Conservation (phyloP, 2,888 invertebrate genomes). For the Meandrusa payeni region DNA sequence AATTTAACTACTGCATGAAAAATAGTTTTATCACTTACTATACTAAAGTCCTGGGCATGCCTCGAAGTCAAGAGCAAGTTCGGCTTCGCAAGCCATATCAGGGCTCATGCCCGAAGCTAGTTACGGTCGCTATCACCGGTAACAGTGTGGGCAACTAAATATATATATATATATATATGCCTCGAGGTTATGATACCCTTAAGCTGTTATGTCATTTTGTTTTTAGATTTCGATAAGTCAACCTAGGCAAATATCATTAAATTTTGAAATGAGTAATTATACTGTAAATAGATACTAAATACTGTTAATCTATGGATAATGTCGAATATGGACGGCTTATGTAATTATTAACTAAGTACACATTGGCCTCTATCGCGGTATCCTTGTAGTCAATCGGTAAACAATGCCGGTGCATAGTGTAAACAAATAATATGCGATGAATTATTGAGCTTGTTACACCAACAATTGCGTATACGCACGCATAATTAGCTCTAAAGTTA, state of each 20-base stretch:
- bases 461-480: constrained; percentile 34
- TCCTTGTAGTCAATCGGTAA: constrained; percentile 71
- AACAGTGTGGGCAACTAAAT: no score
- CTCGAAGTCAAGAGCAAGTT: no score
- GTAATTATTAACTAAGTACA: constrained; percentile 74
- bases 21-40: no score
- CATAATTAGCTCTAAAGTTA: constrained; percentile 39
- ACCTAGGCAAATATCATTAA: no score
- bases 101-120: no score
- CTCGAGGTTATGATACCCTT: no score
- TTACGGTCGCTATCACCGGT: no score
- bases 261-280: constrained; percentile 10
- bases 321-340: constrained; percentile 54
- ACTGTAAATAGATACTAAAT: constrained; percentile 34
- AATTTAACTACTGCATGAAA: no score
- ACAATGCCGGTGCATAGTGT: constrained; percentile 61
- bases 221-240: no score
- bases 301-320: constrained; percentile 53
- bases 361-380: constrained; percentile 63
- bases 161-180: no score
- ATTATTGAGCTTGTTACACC: constrained; percentile 53
- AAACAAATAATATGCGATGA: constrained; percentile 69
- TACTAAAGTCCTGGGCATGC: no score
- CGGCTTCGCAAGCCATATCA: no score
- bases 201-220: background rate